Evolutionary conservation across 2,113 vertebrate species (phyloP).

Genomic region (Acrocephalus kingi): DNA sequence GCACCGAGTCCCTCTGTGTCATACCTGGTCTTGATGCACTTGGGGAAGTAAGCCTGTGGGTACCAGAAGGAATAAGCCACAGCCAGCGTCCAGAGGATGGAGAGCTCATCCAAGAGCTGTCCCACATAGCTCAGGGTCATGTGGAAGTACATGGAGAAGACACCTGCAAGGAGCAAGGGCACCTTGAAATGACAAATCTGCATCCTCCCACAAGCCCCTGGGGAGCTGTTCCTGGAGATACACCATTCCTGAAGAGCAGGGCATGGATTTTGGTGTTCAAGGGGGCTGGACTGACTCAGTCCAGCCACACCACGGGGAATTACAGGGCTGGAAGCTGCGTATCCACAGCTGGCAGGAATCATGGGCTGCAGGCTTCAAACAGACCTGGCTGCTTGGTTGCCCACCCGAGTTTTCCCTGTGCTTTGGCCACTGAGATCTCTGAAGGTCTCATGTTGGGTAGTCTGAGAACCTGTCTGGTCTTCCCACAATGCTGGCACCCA

Average conservation of each 20-base stretch:
- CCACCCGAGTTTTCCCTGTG: background rate
- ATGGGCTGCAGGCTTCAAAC: background rate
- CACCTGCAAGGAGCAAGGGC: slow-evolving; percentile 65
- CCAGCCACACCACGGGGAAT: background rate
- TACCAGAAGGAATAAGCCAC: slow-evolving; percentile 86
- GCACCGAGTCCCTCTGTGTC: background rate
- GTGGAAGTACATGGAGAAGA: slow-evolving; percentile 93
- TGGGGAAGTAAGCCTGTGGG: slow-evolving; percentile 82
- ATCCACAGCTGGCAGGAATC: background rate
- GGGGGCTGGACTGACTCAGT: background rate
- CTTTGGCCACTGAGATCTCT: background rate
- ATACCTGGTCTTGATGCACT: slow-evolving; percentile 86
- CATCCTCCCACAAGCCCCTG: accelerated
- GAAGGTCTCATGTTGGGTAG: background rate
- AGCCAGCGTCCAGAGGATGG: slow-evolving; percentile 91
- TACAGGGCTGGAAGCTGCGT: background rate
- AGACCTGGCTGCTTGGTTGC: accelerated
- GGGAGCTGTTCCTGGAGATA: background rate
- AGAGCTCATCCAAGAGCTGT: slow-evolving; percentile 92
- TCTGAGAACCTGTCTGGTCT: background rate
- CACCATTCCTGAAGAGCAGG: background rate
- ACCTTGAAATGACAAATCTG: background rate
- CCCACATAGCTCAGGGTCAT: slow-evolving; percentile 94
- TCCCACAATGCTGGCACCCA: slow-evolving; percentile 51
- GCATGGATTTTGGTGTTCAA: background rate